phyloP scores from a whole-genome alignment of 2,797 vertebrate genomes.

The Pterois miles region DNA sequence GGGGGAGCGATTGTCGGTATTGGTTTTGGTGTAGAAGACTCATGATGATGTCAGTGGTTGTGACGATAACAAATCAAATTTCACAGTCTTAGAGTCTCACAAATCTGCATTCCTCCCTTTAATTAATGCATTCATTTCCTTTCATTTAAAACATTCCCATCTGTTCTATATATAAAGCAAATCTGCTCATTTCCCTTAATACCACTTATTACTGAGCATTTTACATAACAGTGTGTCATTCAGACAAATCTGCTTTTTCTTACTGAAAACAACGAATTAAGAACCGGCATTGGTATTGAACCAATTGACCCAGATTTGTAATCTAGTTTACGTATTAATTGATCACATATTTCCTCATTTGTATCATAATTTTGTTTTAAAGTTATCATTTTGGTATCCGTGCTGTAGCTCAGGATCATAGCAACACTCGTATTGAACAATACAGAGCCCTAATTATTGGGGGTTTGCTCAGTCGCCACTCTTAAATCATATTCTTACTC shows the following conservation, averaged over 20 bases:
- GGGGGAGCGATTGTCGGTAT: conserved; percentile 7
- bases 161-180: conserved; percentile 50
- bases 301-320: no score
- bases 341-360: background rate
- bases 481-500: no score
- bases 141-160: conserved; percentile 47
- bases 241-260: conserved; percentile 31
- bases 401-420: background rate
- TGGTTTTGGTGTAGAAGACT: background rate
- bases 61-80: conserved; percentile 31
- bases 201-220: conserved; percentile 44
- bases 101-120: conserved; percentile 17
- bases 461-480: no score
- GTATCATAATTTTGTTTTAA: background rate
- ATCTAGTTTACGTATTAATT: background rate
- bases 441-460: no score
- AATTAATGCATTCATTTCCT: conserved; percentile 28
- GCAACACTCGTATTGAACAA: no score
- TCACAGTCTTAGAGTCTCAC: conserved; percentile 11
- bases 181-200: conserved; percentile 56
- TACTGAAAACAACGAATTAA: conserved; percentile 10
- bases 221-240: conserved; percentile 44
- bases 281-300: background rate
- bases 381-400: background rate
- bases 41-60: background rate